Conservation (phyloP, 2,113 vertebrate species). For the Drymodes brunneopygia region DNA sequence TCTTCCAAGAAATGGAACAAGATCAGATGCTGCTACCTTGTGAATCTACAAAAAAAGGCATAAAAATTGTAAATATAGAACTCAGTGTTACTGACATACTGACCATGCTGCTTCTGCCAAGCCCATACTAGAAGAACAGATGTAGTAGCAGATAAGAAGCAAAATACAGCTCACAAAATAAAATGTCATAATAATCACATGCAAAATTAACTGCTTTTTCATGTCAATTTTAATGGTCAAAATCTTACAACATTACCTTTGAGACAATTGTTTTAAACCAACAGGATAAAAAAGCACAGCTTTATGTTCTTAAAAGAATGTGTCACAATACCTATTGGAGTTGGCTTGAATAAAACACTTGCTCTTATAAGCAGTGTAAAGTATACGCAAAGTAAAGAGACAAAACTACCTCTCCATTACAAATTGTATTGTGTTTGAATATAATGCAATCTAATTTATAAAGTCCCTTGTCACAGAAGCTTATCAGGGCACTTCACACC, state of each 20-base stretch:
- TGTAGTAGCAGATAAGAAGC: neutral
- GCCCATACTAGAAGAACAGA: neutral
- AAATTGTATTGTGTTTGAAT: neutral
- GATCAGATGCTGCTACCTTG: neutral
- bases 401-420: neutral
- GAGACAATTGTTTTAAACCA: neutral
- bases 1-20: neutral
- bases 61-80: neutral
- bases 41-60: neutral
- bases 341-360: neutral
- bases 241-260: neutral
- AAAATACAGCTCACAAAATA: neutral
- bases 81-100: neutral
- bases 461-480: conserved; percentile 4
- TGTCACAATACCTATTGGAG: neutral
- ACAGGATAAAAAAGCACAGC: neutral
- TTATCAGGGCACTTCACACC: neutral
- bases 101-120: neutral
- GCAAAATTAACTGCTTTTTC: conserved; percentile 16
- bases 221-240: conserved; percentile 12
- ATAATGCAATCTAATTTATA: conserved; percentile 15
- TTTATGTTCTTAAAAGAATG: neutral
- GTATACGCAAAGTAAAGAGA: neutral
- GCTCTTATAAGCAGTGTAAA: neutral
- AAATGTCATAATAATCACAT: neutral